A percentile compares a stretch with the other conserved stretches of the same genome.
Evolutionary conservation across 2,888 invertebrate genomes (phyloP).

Genomic region (Hoplodrina ambigua): DNA sequence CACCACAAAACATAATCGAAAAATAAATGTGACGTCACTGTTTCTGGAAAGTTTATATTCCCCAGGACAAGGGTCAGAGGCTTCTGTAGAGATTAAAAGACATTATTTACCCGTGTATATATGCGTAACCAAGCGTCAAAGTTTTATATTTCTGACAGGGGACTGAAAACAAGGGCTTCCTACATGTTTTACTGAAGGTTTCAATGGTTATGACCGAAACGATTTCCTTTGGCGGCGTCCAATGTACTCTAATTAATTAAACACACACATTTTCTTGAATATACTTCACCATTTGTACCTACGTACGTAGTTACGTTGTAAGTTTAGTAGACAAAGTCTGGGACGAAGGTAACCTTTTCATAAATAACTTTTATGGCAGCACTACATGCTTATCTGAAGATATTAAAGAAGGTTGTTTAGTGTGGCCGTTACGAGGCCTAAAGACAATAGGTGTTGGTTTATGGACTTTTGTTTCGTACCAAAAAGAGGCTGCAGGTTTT

Average conservation of each 20-base stretch:
- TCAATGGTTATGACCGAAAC: constrained; percentile 69
- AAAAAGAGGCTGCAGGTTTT: neutral
- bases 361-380: constrained; percentile 53
- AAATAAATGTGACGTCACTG: constrained; percentile 81
- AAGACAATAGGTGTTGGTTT: constrained; percentile 14
- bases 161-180: constrained; percentile 75
- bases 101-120: constrained; percentile 83
- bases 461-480: neutral
- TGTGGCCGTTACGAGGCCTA: constrained; percentile 9
- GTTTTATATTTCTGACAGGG: constrained; percentile 86
- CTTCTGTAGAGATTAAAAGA: constrained; percentile 85
- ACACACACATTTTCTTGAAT: constrained; percentile 22
- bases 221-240: constrained; percentile 62
- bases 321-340: constrained; percentile 9
- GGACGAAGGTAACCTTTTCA: constrained; percentile 22
- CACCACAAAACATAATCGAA: constrained; percentile 82
- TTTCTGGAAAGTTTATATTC: constrained; percentile 80
- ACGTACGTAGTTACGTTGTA: neutral
- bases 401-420: constrained; percentile 31
- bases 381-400: constrained; percentile 28
- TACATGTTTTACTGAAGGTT: constrained; percentile 73
- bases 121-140: constrained; percentile 81
- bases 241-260: constrained; percentile 57
- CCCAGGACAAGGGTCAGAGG: constrained; percentile 81
- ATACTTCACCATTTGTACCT: constrained; percentile 14